These are phyloP conservation scores for Actinia tenebrosa DNA, from an alignment of 64 coral and sea anemone species.

Conservation along the genomic window DNA sequence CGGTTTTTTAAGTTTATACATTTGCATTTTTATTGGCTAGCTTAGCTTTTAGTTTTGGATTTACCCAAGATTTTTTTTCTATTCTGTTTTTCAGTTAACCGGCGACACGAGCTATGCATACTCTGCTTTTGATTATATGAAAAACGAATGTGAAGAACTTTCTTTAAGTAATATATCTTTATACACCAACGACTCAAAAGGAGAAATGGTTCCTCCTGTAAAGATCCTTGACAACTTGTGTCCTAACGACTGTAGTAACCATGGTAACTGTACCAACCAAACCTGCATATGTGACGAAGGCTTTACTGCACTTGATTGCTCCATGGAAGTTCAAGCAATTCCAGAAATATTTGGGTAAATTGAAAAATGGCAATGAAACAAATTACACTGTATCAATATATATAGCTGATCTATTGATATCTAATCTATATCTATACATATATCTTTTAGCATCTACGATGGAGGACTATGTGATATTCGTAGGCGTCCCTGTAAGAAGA, in stretches of 20 bases:
- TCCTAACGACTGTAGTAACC: slow-evolving; percentile 17
- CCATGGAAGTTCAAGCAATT: neutral
- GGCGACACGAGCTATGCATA: slow-evolving; percentile 1
- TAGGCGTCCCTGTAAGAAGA: slow-evolving; percentile 55
- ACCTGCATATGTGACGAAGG: slow-evolving; percentile 30
- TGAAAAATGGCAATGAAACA: too few relatives aligned
- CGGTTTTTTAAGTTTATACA: too few relatives aligned
- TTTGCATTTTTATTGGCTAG: too few relatives aligned
- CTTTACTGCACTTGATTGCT: slow-evolving; percentile 18
- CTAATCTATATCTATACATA: too few relatives aligned
- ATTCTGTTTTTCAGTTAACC: slow-evolving; percentile 41
- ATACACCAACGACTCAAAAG: neutral
- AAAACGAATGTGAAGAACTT: slow-evolving; percentile 21
- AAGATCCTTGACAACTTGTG: slow-evolving; percentile 1
- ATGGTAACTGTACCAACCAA: slow-evolving; percentile 24
- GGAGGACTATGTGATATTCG: slow-evolving; percentile 61
- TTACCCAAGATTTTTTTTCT: too few relatives aligned
- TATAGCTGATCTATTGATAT: too few relatives aligned
- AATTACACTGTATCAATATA: too few relatives aligned
- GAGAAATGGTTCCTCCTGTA: neutral
- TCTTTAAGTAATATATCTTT: slow-evolving; percentile 12
- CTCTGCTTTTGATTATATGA: slow-evolving; percentile 5
- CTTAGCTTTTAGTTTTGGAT: too few relatives aligned
- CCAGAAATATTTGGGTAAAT: slow-evolving; percentile 23
- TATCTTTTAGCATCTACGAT: slow-evolving; percentile 34